These are phyloP conservation scores for Ophiothrix spiculata DNA, from an alignment of 35 echinoderm and acorn worm genomes.

Conservation along the genomic window DNA sequence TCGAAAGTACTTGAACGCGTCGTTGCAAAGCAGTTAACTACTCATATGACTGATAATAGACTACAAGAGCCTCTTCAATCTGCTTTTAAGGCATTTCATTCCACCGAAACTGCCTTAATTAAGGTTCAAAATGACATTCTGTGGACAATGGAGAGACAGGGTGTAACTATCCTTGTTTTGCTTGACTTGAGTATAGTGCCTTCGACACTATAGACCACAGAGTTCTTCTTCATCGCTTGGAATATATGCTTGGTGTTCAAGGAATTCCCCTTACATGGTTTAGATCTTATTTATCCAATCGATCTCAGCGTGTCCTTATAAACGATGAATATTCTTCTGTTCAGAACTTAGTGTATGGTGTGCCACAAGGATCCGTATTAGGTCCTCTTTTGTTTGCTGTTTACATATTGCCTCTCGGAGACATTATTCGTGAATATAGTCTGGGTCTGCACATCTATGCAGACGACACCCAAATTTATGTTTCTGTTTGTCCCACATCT, in stretches of 20 bases:
- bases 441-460: constrained; percentile 34
- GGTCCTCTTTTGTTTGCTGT: constrained; percentile 32
- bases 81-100: constrained; percentile 40
- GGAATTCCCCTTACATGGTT: background rate
- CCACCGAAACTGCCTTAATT: constrained; percentile 44
- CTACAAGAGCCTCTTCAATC: constrained; percentile 34
- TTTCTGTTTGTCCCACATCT: too few relatives aligned
- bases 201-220: constrained; percentile 54
- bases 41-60: constrained; percentile 21
- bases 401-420: constrained; percentile 24
- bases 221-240: constrained; percentile 30
- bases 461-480: constrained; percentile 40
- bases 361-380: constrained; percentile 55
- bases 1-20: constrained; percentile 35
- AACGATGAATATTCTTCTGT: background rate
- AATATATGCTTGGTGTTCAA: constrained; percentile 11
- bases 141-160: constrained; percentile 23
- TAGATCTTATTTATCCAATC: background rate
- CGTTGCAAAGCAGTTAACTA: constrained; percentile 24
- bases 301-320: background rate
- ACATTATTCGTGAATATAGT: constrained; percentile 18
- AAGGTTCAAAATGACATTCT: constrained; percentile 59
- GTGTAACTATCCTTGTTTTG: constrained; percentile 38
- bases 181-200: constrained; percentile 18
- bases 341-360: constrained; percentile 22